Evolutionary conservation across 2,797 vertebrate species (phyloP).

Genomic region (Periophthalmus magnuspinnatus): DNA sequence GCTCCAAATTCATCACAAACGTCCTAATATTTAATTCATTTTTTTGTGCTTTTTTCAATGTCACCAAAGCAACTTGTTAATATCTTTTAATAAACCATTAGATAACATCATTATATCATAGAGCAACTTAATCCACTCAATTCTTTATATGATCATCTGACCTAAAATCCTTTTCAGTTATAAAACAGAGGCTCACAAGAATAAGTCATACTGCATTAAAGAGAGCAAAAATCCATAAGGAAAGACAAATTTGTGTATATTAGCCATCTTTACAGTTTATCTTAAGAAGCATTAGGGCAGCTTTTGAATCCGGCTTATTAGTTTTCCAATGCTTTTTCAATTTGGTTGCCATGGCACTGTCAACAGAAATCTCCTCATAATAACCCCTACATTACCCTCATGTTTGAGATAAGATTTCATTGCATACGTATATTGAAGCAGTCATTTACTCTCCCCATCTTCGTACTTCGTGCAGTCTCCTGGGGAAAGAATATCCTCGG

Average conservation of each 20-base stretch:
- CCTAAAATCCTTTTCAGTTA: slow-evolving; percentile 17
- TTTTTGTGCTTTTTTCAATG: too few relatives aligned
- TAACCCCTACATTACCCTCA: slow-evolving; percentile 1
- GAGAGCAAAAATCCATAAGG: too few relatives aligned
- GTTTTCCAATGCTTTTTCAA: slow-evolving; percentile 13
- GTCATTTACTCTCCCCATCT: neutral
- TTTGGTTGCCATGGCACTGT: slow-evolving; percentile 26
- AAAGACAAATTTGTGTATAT: too few relatives aligned
- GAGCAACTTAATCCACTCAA: neutral
- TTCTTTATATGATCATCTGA: neutral
- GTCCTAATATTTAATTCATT: too few relatives aligned
- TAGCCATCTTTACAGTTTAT: too few relatives aligned
- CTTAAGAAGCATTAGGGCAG: slow-evolving; percentile 11
- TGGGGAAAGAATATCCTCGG: slow-evolving; percentile 15
- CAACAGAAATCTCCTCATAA: slow-evolving; percentile 11
- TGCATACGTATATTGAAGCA: neutral
- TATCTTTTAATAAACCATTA: too few relatives aligned
- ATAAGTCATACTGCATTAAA: slow-evolving; percentile 15
- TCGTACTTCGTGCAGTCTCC: slow-evolving; percentile 18
- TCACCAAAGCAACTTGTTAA: too few relatives aligned
- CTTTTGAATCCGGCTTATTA: slow-evolving; percentile 10
- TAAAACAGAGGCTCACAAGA: slow-evolving; percentile 39
- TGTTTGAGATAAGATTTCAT: slow-evolving; percentile 11
- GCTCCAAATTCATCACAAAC: too few relatives aligned
- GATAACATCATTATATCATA: too few relatives aligned